Evolutionary conservation across 1,140 invertebrate species (phyloP).

Genomic region (Microplitis demolitor): DNA sequence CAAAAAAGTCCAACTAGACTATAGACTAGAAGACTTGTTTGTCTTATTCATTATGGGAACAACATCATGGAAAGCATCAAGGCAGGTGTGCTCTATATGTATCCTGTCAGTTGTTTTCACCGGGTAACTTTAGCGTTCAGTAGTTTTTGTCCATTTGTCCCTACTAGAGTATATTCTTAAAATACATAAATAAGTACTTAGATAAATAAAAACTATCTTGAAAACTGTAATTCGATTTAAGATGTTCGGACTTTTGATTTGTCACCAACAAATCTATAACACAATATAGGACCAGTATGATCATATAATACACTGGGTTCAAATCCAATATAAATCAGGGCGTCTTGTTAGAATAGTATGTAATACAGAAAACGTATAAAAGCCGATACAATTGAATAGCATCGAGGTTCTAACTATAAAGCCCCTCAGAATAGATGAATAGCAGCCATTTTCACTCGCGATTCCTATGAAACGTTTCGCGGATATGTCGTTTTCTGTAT

Average conservation of each 20-base stretch:
- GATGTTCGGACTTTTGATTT: neutral
- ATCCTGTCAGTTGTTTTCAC: conserved; percentile 7
- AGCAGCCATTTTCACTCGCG: conserved; percentile 23
- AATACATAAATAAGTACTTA: too few species aligned
- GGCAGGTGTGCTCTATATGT: conserved; percentile 35
- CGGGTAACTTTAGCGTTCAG: neutral
- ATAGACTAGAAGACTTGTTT: neutral
- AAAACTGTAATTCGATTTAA: neutral
- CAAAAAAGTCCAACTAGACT: conserved; percentile 8
- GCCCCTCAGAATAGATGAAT: conserved; percentile 9
- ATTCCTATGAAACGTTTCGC: conserved; percentile 9
- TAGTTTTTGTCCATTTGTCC: neutral
- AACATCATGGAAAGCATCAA: conserved; percentile 24
- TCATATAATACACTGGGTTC: conserved; percentile 44
- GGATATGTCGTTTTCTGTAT: neutral
- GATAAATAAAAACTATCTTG: too few species aligned
- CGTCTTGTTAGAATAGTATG: conserved; percentile 32
- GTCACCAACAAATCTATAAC: neutral
- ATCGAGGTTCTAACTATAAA: neutral
- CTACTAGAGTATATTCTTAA: too few species aligned
- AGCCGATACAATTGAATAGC: conserved; percentile 1
- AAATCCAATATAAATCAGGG: conserved; percentile 59
- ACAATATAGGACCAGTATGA: conserved; percentile 36
- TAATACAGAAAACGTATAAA: conserved; percentile 29
- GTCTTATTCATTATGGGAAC: conserved; percentile 32